phyloP scores from a whole-genome alignment of 2,888 invertebrate genomes.

The Apodemia duryi region DNA sequence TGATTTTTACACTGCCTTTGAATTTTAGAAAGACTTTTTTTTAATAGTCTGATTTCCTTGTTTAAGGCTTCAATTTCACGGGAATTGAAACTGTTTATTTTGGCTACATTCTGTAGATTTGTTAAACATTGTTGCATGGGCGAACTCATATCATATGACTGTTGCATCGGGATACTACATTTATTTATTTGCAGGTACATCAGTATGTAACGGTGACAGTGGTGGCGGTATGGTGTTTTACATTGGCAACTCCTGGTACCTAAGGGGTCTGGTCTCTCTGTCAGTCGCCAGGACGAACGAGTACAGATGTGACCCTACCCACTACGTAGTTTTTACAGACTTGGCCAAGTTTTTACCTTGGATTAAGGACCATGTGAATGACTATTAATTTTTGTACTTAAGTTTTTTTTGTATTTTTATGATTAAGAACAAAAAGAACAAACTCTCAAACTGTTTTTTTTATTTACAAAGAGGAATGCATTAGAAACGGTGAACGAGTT shows the following conservation, averaged over 20 bases:
- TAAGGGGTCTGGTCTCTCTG: slow-evolving; percentile 77
- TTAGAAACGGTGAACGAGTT: no score
- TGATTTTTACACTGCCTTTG: not conserved
- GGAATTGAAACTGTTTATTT: no score
- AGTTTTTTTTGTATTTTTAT: slow-evolving; percentile 14
- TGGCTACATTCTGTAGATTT: no score
- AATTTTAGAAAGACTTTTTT: not conserved
- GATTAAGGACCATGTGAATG: slow-evolving; percentile 51
- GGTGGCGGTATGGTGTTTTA: slow-evolving; percentile 75
- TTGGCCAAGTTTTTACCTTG: slow-evolving; percentile 78
- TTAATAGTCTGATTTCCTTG: no score
- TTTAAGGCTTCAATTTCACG: no score
- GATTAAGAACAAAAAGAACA: slow-evolving; percentile 9
- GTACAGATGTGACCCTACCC: slow-evolving; percentile 77
- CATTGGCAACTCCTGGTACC: slow-evolving; percentile 56
- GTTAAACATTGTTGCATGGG: no score
- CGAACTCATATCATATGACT: no score
- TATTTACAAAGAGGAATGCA: not conserved
- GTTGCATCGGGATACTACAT: no score
- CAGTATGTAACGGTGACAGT: slow-evolving; percentile 79
- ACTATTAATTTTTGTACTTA: slow-evolving; percentile 15
- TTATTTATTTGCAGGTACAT: slow-evolving; percentile 62
- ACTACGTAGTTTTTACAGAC: slow-evolving; percentile 82
- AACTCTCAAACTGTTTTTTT: not conserved
- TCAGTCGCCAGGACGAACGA: slow-evolving; percentile 79